phyloP scores from a whole-genome alignment of 2,797 vertebrate genomes.

The Notoglanidium macrostoma region DNA sequence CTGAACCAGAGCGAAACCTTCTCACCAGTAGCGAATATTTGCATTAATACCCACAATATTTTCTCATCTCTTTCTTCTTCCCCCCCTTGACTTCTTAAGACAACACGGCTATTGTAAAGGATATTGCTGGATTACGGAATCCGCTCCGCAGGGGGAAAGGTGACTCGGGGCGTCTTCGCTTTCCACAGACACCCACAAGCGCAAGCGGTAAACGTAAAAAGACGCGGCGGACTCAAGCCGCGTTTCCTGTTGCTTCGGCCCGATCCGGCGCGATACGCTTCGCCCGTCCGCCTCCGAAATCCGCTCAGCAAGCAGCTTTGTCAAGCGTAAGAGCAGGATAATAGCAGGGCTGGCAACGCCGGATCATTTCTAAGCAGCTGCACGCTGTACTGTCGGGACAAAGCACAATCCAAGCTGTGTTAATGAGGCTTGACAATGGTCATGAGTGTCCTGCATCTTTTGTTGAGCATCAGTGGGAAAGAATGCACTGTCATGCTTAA shows the following conservation, averaged over 20 bases:
- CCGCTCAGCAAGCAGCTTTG: constrained; percentile 89
- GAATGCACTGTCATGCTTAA: constrained; percentile 54
- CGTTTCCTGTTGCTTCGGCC: constrained; percentile 79
- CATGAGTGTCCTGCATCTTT: constrained; percentile 74
- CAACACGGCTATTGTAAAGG: constrained; percentile 77
- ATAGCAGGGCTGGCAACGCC: constrained; percentile 77
- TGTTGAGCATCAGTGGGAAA: constrained; percentile 43
- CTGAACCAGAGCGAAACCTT: constrained; percentile 40
- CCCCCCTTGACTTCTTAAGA: constrained; percentile 74
- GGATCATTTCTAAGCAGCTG: constrained; percentile 94
- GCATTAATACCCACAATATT: constrained; percentile 46
- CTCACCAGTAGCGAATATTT: constrained; percentile 50
- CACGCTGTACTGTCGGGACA: constrained; percentile 84
- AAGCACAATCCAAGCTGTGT: constrained; percentile 82
- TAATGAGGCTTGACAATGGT: constrained; percentile 85
- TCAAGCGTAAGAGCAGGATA: constrained; percentile 82
- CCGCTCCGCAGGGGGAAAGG: constrained; percentile 77
- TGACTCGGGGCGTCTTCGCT: constrained; percentile 77
- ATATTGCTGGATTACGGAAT: constrained; percentile 81
- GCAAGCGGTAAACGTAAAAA: constrained; percentile 64
- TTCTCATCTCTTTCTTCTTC: constrained; percentile 58
- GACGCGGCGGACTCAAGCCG: constrained; percentile 76
- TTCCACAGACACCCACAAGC: constrained; percentile 75
- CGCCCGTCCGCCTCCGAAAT: constrained; percentile 80
- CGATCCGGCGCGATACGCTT: constrained; percentile 81